A percentile compares a stretch with the other conserved stretches of the same genome.
These are phyloP conservation scores for Morbakka virulenta DNA, from an alignment of 30 jellyfish, hydroid and myxozoan species.

Conservation along the genomic window DNA sequence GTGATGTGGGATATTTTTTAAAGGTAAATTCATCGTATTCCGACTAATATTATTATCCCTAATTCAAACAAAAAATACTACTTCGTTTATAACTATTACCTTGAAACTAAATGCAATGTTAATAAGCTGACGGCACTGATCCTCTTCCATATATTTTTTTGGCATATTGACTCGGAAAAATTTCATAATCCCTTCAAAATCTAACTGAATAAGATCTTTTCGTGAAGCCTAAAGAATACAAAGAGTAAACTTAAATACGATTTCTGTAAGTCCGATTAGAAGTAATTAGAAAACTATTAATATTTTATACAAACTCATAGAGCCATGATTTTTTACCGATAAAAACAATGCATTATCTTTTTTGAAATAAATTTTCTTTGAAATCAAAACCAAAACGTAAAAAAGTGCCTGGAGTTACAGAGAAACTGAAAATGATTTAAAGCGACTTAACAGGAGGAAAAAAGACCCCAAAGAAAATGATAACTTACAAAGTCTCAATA, in stretches of 20 bases:
- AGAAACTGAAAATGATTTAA: too few species aligned
- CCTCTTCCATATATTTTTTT: conserved; percentile 65
- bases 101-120: conserved; percentile 54
- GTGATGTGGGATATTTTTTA: not conserved
- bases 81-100: too few species aligned
- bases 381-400: too few species aligned
- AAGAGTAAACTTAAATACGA: not conserved
- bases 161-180: conserved; percentile 83
- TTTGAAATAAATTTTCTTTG: too few species aligned
- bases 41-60: too few species aligned
- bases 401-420: too few species aligned
- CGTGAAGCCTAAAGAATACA: conserved; percentile 42
- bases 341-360: too few species aligned
- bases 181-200: conserved; percentile 81
- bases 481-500: too few species aligned
- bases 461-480: too few species aligned
- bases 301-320: not conserved
- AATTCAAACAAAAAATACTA: not conserved
- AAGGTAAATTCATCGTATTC: too few species aligned
- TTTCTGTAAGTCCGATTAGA: not conserved
- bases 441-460: too few species aligned
- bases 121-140: conserved; percentile 41
- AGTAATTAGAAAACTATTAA: not conserved
- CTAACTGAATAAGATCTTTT: conserved; percentile 52
- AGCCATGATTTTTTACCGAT: not conserved